Percentiles rank a stretch among this genome's conserved stretches.
These are phyloP conservation scores for Leptinotarsa texana DNA, from an alignment of 1,140 invertebrate species.

Conservation along the genomic window DNA sequence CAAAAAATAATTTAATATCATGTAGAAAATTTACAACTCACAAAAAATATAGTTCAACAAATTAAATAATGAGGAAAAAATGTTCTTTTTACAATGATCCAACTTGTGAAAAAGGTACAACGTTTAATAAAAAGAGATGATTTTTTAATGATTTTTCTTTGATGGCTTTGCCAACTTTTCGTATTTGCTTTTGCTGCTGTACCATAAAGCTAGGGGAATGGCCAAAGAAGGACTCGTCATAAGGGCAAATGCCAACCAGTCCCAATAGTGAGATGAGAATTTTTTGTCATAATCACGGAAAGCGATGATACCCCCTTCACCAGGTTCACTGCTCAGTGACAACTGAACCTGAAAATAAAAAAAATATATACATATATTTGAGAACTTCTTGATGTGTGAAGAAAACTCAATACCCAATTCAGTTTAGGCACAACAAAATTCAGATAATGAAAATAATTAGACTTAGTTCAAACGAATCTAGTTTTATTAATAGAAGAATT, in stretches of 20 bases:
- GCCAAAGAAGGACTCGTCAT: slow-evolving; percentile 93
- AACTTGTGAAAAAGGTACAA: slow-evolving; percentile 10
- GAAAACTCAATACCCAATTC: too few species aligned
- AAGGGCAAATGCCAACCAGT: slow-evolving; percentile 95
- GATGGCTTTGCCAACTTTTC: slow-evolving; percentile 73
- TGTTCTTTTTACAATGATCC: slow-evolving; percentile 14
- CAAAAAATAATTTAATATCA: slow-evolving; percentile 12
- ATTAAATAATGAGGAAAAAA: neutral
- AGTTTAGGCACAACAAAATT: too few species aligned
- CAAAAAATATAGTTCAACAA: slow-evolving; percentile 10
- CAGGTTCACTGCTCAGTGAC: slow-evolving; percentile 92
- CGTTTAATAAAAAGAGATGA: slow-evolving; percentile 11
- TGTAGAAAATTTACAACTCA: slow-evolving; percentile 14
- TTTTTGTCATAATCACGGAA: slow-evolving; percentile 96
- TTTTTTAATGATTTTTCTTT: slow-evolving; percentile 63
- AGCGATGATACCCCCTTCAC: slow-evolving; percentile 93
- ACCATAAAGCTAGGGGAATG: slow-evolving; percentile 95
- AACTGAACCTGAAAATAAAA: slow-evolving; percentile 70
- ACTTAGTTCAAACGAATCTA: too few species aligned
- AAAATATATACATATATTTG: neutral
- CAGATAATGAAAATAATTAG: too few species aligned
- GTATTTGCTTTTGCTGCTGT: slow-evolving; percentile 93
- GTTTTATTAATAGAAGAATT: too few species aligned
- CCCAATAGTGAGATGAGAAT: slow-evolving; percentile 96
- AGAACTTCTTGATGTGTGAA: too few species aligned